Conservation (phyloP, 1,140 invertebrate species). For the Meteorus sp. region DNA sequence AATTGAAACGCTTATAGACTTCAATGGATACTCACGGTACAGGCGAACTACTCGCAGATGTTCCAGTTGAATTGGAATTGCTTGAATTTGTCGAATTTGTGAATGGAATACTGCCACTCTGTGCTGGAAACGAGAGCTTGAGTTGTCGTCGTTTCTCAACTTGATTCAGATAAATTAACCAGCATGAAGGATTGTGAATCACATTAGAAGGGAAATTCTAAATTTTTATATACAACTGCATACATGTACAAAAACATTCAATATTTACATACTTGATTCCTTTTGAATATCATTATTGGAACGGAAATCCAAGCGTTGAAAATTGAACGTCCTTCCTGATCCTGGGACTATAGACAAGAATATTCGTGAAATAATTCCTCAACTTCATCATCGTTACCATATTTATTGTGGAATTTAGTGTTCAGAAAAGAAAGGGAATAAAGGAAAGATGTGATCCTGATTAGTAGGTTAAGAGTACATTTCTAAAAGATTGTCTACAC, state of each 20-base stretch:
- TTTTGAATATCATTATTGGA: conserved; percentile 54
- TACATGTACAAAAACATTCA: too few relatives aligned
- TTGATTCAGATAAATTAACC: conserved; percentile 29
- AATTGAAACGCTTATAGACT: too few relatives aligned
- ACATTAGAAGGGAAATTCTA: too few relatives aligned
- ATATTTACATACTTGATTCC: conserved; percentile 36
- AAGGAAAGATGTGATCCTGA: background rate
- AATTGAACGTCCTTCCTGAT: conserved; percentile 48
- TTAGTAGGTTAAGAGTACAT: background rate
- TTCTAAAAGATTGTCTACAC: background rate
- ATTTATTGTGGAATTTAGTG: too few relatives aligned
- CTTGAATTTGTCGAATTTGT: conserved; percentile 52
- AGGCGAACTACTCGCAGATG: conserved; percentile 41
- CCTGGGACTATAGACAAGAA: conserved; percentile 36
- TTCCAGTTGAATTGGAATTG: conserved; percentile 47
- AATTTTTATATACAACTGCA: too few relatives aligned
- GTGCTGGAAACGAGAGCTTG: conserved; percentile 52
- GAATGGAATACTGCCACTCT: conserved; percentile 45
- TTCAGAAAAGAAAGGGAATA: too few relatives aligned
- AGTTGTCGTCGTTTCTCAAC: conserved; percentile 53
- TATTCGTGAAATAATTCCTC: conserved; percentile 24
- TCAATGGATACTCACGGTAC: conserved; percentile 42
- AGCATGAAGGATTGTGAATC: too few relatives aligned
- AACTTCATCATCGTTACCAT: conserved; percentile 12
- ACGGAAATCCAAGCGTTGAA: conserved; percentile 54